Evolutionary conservation across 2,113 vertebrate genomes (phyloP).

Genomic region (Sylvia atricapilla): DNA sequence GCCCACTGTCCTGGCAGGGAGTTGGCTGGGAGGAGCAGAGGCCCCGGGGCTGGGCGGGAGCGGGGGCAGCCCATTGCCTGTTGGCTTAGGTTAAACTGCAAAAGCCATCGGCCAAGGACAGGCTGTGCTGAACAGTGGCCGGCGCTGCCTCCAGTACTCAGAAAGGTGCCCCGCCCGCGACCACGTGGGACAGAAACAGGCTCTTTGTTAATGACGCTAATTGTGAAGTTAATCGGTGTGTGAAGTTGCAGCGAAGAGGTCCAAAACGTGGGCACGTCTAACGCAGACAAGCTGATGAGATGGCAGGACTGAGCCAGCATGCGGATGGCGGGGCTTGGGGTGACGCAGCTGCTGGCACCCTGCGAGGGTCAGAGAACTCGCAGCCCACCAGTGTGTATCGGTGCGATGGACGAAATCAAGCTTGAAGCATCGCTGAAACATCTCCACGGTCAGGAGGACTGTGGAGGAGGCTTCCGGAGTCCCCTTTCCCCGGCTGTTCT

Average conservation of each 20-base stretch:
- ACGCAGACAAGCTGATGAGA: background rate
- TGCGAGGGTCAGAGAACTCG: background rate
- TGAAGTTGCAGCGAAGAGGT: background rate
- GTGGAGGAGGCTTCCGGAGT: background rate
- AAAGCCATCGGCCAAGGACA: background rate
- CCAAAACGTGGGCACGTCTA: background rate
- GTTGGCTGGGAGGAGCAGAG: background rate
- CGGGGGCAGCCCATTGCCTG: background rate
- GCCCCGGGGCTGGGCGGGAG: background rate
- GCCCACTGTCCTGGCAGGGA: background rate
- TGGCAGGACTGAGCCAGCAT: background rate
- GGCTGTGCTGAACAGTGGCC: background rate
- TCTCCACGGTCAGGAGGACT: background rate
- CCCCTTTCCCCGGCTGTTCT: background rate
- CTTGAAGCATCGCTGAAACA: background rate
- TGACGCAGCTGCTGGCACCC: background rate
- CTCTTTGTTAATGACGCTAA: background rate
- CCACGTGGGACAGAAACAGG: background rate
- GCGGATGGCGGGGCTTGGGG: background rate
- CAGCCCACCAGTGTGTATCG: rapidly evolving
- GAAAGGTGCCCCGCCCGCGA: background rate
- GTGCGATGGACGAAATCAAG: background rate
- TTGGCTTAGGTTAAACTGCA: background rate
- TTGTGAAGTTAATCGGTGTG: background rate
- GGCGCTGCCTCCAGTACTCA: background rate